Percentiles rank a stretch among this genome's conserved stretches.
Conservation (phyloP, 2,113 vertebrate genomes). For the Chaetura pelagica region DNA sequence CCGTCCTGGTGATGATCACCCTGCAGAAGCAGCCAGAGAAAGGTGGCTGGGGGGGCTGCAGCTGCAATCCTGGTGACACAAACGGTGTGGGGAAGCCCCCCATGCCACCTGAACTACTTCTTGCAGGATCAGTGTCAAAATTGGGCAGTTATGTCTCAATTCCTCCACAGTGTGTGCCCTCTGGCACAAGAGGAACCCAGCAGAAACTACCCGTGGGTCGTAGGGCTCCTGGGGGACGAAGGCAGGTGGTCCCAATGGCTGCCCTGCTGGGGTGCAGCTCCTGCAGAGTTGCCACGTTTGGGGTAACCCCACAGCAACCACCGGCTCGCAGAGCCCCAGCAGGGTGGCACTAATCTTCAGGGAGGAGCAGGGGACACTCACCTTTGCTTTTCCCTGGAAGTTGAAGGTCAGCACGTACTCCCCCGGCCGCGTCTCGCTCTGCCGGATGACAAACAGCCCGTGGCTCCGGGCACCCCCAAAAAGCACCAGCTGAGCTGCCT, state of each 20-base stretch:
- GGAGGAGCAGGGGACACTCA: slow-evolving; percentile 40
- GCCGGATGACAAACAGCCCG: slow-evolving; percentile 95
- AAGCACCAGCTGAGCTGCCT: slow-evolving; percentile 93
- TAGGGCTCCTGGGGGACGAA: background rate
- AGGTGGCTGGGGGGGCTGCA: fast-evolving
- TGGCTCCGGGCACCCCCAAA: slow-evolving; percentile 89
- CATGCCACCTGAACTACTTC: background rate
- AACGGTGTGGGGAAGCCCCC: background rate
- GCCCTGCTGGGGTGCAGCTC: fast-evolving
- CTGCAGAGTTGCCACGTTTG: background rate
- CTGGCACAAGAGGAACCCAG: background rate
- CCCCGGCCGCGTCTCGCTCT: slow-evolving; percentile 93
- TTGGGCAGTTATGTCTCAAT: background rate
- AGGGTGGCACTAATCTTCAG: background rate
- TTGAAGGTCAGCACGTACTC: slow-evolving; percentile 99
- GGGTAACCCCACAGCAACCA: fast-evolving
- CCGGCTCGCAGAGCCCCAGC: background rate
- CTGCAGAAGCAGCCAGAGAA: background rate
- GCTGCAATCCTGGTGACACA: background rate
- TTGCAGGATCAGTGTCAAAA: background rate
- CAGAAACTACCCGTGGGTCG: background rate
- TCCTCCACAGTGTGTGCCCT: fast-evolving
- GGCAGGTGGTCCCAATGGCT: background rate
- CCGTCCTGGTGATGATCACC: background rate
- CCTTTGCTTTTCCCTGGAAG: slow-evolving; percentile 99